Evolutionary conservation across 2,888 invertebrate genomes (phyloP).

Genomic region (Trissolcus brochymenae): DNA sequence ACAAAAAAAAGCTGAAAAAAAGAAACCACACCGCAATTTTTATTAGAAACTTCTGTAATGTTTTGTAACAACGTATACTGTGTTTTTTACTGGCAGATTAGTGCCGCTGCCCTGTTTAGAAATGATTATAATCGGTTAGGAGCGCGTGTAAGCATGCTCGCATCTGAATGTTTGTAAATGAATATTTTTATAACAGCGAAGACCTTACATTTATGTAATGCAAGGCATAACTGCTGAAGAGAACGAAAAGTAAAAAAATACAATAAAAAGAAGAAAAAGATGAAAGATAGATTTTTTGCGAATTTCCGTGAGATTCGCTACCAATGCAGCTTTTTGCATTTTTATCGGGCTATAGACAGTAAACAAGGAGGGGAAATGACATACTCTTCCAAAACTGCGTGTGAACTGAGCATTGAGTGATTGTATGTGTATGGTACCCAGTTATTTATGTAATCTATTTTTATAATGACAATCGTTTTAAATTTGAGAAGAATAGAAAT

Average conservation of each 20-base stretch:
- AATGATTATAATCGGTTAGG: constrained; percentile 49
- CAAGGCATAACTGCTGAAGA: constrained; percentile 15
- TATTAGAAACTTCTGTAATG: constrained; percentile 56
- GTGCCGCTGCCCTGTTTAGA: constrained; percentile 48
- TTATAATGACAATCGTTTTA: constrained; percentile 21
- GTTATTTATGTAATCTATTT: constrained; percentile 38
- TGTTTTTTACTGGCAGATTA: constrained; percentile 47
- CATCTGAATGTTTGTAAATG: constrained; percentile 65
- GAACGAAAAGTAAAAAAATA: not conserved
- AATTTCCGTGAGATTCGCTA: constrained; percentile 17
- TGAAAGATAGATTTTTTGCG: constrained; percentile 9
- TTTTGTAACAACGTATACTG: constrained; percentile 50
- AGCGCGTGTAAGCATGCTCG: constrained; percentile 44
- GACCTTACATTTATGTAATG: constrained; percentile 59
- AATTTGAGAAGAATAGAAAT: constrained; percentile 15
- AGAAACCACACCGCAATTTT: constrained; percentile 54
- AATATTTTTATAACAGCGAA: constrained; percentile 71
- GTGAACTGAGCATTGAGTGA: constrained; percentile 8
- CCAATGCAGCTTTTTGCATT: constrained; percentile 36
- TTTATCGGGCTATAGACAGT: constrained; percentile 23
- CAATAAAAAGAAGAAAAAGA: constrained; percentile 16
- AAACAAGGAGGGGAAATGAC: constrained; percentile 12
- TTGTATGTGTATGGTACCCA: constrained; percentile 15
- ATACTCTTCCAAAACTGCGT: constrained; percentile 34
- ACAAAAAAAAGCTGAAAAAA: constrained; percentile 1